Evolutionary conservation across 2,888 invertebrate genomes (phyloP).

Genomic region (Melitaea athalia): DNA sequence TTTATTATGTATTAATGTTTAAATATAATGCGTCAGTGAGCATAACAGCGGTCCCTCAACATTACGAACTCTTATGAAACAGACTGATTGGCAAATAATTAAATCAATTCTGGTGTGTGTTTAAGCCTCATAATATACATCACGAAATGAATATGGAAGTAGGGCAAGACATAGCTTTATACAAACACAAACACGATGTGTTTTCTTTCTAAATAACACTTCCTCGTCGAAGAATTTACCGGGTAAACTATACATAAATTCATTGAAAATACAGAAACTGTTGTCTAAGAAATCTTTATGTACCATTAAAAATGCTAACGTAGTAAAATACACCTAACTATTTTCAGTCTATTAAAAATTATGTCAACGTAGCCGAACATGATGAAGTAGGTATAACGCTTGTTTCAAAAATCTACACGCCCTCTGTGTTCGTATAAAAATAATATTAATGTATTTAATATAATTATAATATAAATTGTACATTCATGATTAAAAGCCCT

Average conservation of each 20-base stretch:
- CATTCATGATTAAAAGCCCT: too few relatives aligned
- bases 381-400: background rate
- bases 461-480: too few relatives aligned
- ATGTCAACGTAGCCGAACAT: too few relatives aligned
- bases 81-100: slow-evolving; percentile 36
- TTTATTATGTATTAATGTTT: slow-evolving; percentile 22
- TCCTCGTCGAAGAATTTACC: slow-evolving; percentile 42
- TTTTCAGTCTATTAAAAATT: too few relatives aligned
- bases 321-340: background rate
- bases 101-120: slow-evolving; percentile 31
- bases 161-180: slow-evolving; percentile 40
- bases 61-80: slow-evolving; percentile 32
- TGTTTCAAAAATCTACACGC: background rate
- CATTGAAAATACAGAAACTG: slow-evolving; percentile 3
- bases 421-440: background rate
- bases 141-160: slow-evolving; percentile 45
- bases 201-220: slow-evolving; percentile 44
- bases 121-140: slow-evolving; percentile 37
- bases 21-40: slow-evolving; percentile 29
- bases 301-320: background rate
- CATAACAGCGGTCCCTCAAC: slow-evolving; percentile 31
- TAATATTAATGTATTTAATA: too few relatives aligned
- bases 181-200: slow-evolving; percentile 41
- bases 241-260: slow-evolving; percentile 21
- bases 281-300: background rate